These are phyloP conservation scores for Furcifer pardalis DNA, from an alignment of 2,797 vertebrate genomes.

Conservation along the genomic window DNA sequence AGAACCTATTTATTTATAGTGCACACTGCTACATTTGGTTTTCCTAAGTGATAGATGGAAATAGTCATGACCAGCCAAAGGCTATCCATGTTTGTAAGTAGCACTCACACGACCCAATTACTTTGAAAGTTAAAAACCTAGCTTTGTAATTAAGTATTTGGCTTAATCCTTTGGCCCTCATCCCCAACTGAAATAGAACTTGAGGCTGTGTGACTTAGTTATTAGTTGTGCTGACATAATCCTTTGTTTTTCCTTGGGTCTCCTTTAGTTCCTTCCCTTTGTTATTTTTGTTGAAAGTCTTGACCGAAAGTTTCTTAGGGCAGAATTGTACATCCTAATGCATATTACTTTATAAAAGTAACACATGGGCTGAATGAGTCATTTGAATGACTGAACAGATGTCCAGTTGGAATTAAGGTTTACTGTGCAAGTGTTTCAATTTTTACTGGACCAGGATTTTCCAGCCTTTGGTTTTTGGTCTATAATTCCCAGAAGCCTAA, in stretches of 20 bases:
- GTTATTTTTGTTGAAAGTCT: neutral
- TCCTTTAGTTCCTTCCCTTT: neutral
- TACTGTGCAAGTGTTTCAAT: neutral
- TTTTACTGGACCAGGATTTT: neutral
- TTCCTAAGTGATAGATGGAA: neutral
- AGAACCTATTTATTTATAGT: too few species aligned
- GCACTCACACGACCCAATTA: neutral
- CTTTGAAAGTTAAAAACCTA: neutral
- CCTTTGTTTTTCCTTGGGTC: neutral
- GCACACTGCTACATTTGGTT: neutral
- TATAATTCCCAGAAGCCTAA: too few species aligned
- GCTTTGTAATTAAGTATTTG: neutral
- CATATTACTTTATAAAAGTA: neutral
- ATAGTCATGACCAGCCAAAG: neutral
- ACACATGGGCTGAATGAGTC: too few species aligned
- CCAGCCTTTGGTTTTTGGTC: too few species aligned
- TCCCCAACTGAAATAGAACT: neutral
- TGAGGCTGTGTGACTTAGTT: neutral
- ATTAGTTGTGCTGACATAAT: neutral
- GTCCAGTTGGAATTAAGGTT: neutral
- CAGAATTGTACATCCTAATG: neutral
- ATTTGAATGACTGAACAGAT: neutral
- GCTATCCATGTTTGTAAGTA: too few species aligned
- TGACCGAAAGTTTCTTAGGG: neutral
- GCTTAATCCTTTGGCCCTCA: neutral